phyloP scores from a whole-genome alignment of 2,888 invertebrate species.

The Ferrisia virgata region DNA sequence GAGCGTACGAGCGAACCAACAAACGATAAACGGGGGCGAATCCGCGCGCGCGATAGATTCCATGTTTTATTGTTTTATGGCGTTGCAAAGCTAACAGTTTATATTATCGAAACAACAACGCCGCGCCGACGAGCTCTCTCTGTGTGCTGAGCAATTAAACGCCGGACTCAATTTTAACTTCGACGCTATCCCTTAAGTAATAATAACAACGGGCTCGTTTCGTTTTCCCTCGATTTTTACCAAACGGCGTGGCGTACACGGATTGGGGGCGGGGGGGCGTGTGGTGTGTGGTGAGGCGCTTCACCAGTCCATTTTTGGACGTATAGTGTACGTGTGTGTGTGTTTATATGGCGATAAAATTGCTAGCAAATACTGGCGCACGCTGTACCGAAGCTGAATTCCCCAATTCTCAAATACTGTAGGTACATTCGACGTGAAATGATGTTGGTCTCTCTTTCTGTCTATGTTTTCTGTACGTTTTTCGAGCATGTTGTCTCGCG shows the following conservation, averaged over 20 bases:
- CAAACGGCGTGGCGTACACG: too few species aligned
- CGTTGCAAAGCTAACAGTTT: conserved; percentile 29
- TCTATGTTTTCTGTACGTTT: too few species aligned
- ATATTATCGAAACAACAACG: conserved; percentile 16
- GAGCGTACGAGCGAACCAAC: too few species aligned
- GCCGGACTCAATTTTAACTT: conserved; percentile 41
- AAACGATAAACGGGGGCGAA: background rate
- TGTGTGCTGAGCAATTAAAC: conserved; percentile 26
- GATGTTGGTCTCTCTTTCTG: too few species aligned
- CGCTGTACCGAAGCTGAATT: too few species aligned
- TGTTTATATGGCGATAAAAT: background rate
- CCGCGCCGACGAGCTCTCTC: too few species aligned
- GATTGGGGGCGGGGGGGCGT: too few species aligned
- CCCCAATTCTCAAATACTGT: conserved; percentile 1
- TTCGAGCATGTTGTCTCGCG: too few species aligned
- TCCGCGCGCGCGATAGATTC: background rate
- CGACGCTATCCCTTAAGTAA: conserved; percentile 18
- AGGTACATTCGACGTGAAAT: background rate
- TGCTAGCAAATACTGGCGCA: background rate
- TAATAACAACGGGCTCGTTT: background rate
- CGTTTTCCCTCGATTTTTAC: background rate
- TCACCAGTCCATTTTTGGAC: background rate
- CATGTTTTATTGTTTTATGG: conserved; percentile 30
- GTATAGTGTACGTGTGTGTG: background rate
- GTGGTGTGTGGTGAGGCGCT: background rate